These are phyloP conservation scores for Argyra leucocephala DNA, from an alignment of 2,888 invertebrate genomes.

Conservation along the genomic window DNA sequence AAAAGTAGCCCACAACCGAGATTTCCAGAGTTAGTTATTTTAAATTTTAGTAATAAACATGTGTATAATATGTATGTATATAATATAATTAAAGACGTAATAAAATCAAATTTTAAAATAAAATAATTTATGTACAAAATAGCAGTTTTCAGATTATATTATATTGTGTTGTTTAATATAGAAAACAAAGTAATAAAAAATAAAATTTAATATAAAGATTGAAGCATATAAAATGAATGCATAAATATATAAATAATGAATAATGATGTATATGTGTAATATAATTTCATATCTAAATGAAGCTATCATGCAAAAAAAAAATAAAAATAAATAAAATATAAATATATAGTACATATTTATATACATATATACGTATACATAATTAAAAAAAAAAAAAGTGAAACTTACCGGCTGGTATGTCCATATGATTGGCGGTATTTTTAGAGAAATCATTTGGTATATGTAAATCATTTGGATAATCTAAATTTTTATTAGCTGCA, in stretches of 20 bases:
- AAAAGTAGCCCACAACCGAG: too few species aligned
- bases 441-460: constrained; percentile 41
- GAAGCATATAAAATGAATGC: background rate
- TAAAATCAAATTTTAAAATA: background rate
- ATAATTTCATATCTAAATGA: background rate
- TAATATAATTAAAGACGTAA: too few species aligned
- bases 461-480: constrained; percentile 41
- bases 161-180: too few species aligned
- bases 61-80: too few species aligned
- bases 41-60: too few species aligned
- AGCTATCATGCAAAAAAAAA: constrained; percentile 7
- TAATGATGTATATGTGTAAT: background rate
- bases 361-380: too few species aligned
- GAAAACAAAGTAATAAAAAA: too few species aligned
- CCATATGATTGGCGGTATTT: constrained; percentile 38
- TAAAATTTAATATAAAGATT: too few species aligned
- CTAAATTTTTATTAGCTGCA: constrained; percentile 27
- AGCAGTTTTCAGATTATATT: background rate
- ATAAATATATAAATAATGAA: background rate
- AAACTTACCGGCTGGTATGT: constrained; percentile 43
- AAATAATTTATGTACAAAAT: too few species aligned
- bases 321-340: background rate
- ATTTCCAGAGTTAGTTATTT: too few species aligned
- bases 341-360: background rate
- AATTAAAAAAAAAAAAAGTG: constrained; percentile 7